These are phyloP conservation scores for Danio tinwini DNA, from an alignment of 2,797 vertebrate genomes.

Conservation along the genomic window DNA sequence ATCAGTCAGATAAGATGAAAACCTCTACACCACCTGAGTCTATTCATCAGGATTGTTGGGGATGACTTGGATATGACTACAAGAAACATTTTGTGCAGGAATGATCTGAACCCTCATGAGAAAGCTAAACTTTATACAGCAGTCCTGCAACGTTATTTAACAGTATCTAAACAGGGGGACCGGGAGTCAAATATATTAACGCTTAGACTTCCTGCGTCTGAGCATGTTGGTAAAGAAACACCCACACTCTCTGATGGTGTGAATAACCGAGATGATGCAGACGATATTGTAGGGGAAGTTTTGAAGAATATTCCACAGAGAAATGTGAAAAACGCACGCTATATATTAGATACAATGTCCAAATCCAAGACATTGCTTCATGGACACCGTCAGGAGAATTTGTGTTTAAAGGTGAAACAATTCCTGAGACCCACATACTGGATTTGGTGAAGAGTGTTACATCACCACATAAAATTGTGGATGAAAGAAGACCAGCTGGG, in stretches of 20 bases:
- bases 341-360: conserved; percentile 19
- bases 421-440: not conserved
- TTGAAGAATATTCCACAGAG: conserved; percentile 6
- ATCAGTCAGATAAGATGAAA: not conserved
- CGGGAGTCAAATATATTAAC: not conserved
- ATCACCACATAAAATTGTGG: not conserved
- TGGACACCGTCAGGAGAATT: not conserved
- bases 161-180: not conserved
- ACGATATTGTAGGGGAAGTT: not conserved
- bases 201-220: not conserved
- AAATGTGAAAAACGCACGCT: not conserved
- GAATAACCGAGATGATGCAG: not conserved
- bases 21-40: not conserved
- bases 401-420: not conserved
- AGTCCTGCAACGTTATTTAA: conserved; percentile 1
- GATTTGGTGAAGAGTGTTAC: not conserved
- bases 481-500: not conserved
- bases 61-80: not conserved
- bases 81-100: not conserved
- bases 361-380: not conserved
- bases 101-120: not conserved
- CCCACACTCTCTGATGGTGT: fast-evolving
- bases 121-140: not conserved
- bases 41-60: not conserved
- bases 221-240: not conserved